Conservation (phyloP, 2,888 invertebrate species). For the Lomographa bimaculata region DNA sequence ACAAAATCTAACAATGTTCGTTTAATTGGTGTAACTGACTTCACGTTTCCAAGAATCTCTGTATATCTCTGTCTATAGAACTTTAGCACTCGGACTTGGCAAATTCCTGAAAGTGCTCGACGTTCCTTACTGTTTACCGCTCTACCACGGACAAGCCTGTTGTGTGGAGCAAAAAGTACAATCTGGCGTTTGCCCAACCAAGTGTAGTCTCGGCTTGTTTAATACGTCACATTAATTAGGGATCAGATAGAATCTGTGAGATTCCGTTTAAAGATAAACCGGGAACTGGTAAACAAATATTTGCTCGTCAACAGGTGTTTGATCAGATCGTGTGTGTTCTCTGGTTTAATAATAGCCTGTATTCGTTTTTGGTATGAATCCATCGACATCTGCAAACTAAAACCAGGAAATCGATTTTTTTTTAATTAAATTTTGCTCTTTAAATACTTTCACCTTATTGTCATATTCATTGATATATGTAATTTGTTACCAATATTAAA, state of each 20-base stretch:
- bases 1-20: too few relatives aligned
- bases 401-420: too few relatives aligned
- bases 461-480: too few relatives aligned
- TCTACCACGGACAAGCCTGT: constrained; percentile 14
- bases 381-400: too few relatives aligned
- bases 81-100: too few relatives aligned
- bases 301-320: constrained; percentile 40
- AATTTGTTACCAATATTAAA: too few relatives aligned
- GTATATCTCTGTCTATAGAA: too few relatives aligned
- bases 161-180: constrained; percentile 65
- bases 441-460: too few relatives aligned
- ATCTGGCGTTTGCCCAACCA: constrained; percentile 73
- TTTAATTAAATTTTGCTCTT: too few relatives aligned
- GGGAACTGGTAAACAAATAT: constrained; percentile 38
- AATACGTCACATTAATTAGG: constrained; percentile 76
- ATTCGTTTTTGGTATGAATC: too few relatives aligned
- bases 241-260: constrained; percentile 68
- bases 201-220: constrained; percentile 69
- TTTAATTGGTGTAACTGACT: too few relatives aligned
- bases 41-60: too few relatives aligned
- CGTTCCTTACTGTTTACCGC: constrained; percentile 15
- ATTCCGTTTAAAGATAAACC: constrained; percentile 33
- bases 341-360: not conserved
- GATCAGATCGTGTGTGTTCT: constrained; percentile 14
- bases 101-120: constrained; percentile 7